Conservation (phyloP, 2,797 vertebrate species). For the Pseudocheirus occidentalis region DNA sequence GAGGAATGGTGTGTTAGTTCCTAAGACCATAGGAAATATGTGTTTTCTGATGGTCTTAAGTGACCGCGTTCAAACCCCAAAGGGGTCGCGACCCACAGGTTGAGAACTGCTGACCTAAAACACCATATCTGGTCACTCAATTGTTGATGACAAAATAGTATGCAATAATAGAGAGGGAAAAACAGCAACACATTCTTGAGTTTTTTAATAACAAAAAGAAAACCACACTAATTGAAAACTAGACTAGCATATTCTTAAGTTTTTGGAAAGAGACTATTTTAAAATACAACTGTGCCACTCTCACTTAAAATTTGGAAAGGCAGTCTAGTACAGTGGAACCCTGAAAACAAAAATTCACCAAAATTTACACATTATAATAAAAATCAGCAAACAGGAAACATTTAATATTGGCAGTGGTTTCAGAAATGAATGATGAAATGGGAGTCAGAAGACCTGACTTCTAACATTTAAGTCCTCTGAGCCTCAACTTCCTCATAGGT, state of each 20-base stretch:
- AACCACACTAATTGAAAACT: conserved; percentile 44
- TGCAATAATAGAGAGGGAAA: not conserved
- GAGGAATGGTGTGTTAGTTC: no score
- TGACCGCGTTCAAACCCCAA: no score
- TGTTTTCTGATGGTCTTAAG: no score
- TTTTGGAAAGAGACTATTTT: not conserved
- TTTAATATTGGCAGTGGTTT: not conserved
- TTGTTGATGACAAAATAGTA: not conserved
- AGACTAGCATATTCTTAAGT: not conserved
- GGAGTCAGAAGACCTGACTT: not conserved
- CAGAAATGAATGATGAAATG: not conserved
- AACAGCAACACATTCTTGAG: not conserved
- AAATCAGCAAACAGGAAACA: not conserved
- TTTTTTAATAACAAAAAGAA: not conserved
- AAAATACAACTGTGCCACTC: not conserved
- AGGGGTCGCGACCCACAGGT: no score
- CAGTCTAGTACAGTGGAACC: not conserved
- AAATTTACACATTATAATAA: not conserved
- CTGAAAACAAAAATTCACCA: not conserved
- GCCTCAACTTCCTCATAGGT: not conserved
- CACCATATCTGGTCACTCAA: not conserved
- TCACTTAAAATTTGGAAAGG: not conserved
- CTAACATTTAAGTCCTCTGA: not conserved
- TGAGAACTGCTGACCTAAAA: no score
- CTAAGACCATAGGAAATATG: no score